These are phyloP conservation scores for Lithobates sylvaticus DNA, from an alignment of 2,797 vertebrate species.

Conservation along the genomic window DNA sequence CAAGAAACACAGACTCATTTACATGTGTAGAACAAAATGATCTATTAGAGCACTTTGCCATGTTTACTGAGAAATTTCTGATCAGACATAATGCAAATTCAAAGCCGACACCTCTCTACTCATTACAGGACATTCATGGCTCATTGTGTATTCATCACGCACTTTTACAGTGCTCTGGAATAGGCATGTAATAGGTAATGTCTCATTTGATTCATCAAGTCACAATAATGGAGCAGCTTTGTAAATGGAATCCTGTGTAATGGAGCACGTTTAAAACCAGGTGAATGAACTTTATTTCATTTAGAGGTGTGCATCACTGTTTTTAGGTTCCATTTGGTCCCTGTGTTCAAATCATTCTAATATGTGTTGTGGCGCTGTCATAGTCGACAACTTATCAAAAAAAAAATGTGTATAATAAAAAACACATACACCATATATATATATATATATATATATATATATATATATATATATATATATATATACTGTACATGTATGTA, in stretches of 20 bases:
- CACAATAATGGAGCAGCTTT: slow-evolving; percentile 10
- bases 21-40: slow-evolving; percentile 41
- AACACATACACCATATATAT: too few relatives aligned
- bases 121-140: slow-evolving; percentile 3
- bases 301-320: background rate
- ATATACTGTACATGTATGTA: too few relatives aligned
- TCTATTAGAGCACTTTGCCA: slow-evolving; percentile 44
- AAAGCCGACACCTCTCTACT: slow-evolving; percentile 22
- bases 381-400: too few relatives aligned
- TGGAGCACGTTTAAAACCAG: slow-evolving; percentile 9
- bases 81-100: slow-evolving; percentile 21
- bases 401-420: too few relatives aligned
- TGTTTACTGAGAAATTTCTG: slow-evolving; percentile 50
- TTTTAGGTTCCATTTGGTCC: background rate
- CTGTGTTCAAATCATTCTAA: too few relatives aligned
- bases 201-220: slow-evolving; percentile 33
- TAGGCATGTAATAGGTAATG: slow-evolving; percentile 19
- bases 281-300: background rate
- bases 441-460: too few relatives aligned
- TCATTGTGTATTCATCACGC: slow-evolving; percentile 21
- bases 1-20: slow-evolving; percentile 44
- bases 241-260: slow-evolving; percentile 9
- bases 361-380: too few relatives aligned
- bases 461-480: too few relatives aligned
- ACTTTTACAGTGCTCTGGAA: slow-evolving; percentile 6